Evolutionary conservation across 2,888 invertebrate genomes (phyloP).

Genomic region (Callimorpha dominula): DNA sequence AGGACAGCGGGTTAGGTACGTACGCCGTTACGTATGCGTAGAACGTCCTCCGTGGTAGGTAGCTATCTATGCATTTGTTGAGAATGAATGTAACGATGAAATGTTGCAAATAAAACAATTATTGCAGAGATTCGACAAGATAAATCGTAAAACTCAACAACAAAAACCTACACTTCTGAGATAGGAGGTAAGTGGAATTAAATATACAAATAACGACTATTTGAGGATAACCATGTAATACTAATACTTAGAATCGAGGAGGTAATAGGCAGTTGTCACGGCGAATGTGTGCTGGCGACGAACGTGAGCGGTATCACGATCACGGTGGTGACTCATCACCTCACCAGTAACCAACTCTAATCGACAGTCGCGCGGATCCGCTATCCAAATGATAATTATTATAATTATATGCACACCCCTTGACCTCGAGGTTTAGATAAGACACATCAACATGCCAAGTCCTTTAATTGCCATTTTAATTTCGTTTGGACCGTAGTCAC

Average conservation of each 20-base stretch:
- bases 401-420: slow-evolving; percentile 63
- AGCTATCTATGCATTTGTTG: no score
- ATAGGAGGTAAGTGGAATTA: not conserved
- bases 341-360: slow-evolving; percentile 52
- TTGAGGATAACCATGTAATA: slow-evolving; percentile 10
- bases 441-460: slow-evolving; percentile 56
- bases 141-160: not conserved
- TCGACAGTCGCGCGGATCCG: slow-evolving; percentile 54
- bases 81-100: not conserved
- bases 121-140: not conserved
- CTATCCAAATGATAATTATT: slow-evolving; percentile 63
- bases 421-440: slow-evolving; percentile 68
- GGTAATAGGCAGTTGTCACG: slow-evolving; percentile 41
- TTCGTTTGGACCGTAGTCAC: not conserved
- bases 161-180: not conserved
- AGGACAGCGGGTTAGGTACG: no score
- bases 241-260: not conserved
- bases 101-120: not conserved
- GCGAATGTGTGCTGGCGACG: slow-evolving; percentile 34
- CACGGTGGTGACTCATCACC: slow-evolving; percentile 58
- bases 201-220: not conserved
- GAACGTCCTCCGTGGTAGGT: no score
- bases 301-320: slow-evolving; percentile 72
- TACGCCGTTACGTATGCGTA: no score
- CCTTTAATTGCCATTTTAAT: slow-evolving; percentile 64